Base-by-base conservation (phyloP, 1,140 invertebrate species). In the Brachionus asplanchnoidis region DNA sequence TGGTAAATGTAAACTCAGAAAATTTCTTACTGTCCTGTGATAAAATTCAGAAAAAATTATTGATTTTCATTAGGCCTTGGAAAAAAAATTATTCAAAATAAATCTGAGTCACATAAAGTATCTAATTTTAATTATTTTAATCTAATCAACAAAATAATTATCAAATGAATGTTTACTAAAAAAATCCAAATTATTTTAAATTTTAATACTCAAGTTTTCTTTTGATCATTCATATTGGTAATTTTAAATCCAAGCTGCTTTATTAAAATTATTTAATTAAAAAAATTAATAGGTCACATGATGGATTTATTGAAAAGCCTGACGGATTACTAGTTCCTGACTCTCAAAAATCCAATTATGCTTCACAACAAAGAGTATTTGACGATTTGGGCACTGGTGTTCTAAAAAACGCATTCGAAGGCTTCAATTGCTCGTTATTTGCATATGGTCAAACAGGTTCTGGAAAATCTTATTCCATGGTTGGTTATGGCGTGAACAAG, bases 401-500 rank as follows among this genome's bases (percentile, higher is more conserved):
- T 8, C 85, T 93, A 9, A 88, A 92, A 60, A 93, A 93, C 88
- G 92, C 92, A 7, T 92, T 92, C 90, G 90, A 92, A 86, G 92
- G 89, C 7, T 89, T 87, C 84, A 89, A 89, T 87, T 88, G 89
- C 20, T 89, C 88, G 83, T 88, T 90, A 17, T 90, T 94, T 86
- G 93, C 93, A 9, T 94, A 94, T 87, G 94, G 94, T n/a, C 93
- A 94, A 88, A 94, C 93, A 86, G 93, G 93, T 0, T 93, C 93
- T 0, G 94, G 94, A 20, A 94, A 94, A 88, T 94, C 93, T 0
- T 93, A 93, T 87, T 94, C 94, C 0, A 94, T 94, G 93, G 88
- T 87, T 36, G 87, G 87, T n/a, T 87, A 87, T 85, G 87, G 87
- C 14, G 60, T 68, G n/a, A 87, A 87, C 78, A 86, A 85, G 87